A percentile compares a stretch with the other conserved stretches of the same genome.
phyloP scores from a whole-genome alignment of 2,888 invertebrate genomes.

The Pardosa pseudoannulata region DNA sequence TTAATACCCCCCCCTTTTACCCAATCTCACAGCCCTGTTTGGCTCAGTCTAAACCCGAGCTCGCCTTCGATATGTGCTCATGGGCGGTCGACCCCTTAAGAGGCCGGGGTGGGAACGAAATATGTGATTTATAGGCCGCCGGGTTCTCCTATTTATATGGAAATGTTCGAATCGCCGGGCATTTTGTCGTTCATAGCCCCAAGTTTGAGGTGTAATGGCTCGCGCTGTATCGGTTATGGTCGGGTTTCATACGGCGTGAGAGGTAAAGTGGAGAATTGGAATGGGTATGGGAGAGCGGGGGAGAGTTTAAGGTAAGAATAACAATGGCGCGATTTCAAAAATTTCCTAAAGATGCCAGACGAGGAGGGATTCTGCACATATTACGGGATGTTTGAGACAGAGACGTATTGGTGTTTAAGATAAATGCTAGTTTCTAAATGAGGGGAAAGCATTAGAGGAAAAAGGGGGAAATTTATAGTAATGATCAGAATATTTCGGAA shows the following conservation, averaged over 20 bases:
- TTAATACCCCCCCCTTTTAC: constrained; percentile 70
- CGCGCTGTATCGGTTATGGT: constrained; percentile 62
- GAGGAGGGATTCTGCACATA: constrained; percentile 13
- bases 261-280: constrained; percentile 38
- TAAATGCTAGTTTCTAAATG: background rate
- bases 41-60: constrained; percentile 18
- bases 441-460: background rate
- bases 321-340: constrained; percentile 67
- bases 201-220: constrained; percentile 68
- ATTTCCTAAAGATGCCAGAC: constrained; percentile 26
- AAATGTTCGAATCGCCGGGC: constrained; percentile 69
- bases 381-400: background rate
- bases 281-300: constrained; percentile 23
- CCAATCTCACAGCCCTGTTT: constrained; percentile 40
- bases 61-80: constrained; percentile 39
- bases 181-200: constrained; percentile 71
- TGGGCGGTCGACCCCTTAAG: constrained; percentile 13
- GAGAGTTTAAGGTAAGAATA: constrained; percentile 63
- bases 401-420: background rate
- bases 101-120: constrained; percentile 33
- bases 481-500: too few species aligned
- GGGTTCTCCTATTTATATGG: constrained; percentile 69
- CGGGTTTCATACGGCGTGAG: constrained; percentile 4
- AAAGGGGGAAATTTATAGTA: too few species aligned
- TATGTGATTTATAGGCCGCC: constrained; percentile 66